These are phyloP conservation scores for Diplodus sargus DNA, from an alignment of 2,797 vertebrate species.

Conservation along the genomic window DNA sequence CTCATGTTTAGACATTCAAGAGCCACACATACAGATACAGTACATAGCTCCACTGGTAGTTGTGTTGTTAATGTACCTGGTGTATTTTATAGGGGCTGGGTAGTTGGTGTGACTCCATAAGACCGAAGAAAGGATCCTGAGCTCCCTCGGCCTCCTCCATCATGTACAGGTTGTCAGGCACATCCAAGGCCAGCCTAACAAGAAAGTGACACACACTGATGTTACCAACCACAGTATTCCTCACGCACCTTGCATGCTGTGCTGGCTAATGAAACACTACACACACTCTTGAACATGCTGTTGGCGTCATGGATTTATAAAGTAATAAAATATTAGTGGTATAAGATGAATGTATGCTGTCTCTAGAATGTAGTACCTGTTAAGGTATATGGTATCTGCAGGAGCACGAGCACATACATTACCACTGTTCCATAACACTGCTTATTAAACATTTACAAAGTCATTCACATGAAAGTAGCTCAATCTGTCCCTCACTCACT, in stretches of 20 bases:
- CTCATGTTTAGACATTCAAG: background rate
- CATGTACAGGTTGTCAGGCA: slow-evolving; percentile 79
- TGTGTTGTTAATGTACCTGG: slow-evolving; percentile 71
- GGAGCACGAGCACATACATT: slow-evolving; percentile 22
- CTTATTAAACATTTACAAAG: slow-evolving; percentile 60
- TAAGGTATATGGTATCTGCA: slow-evolving; percentile 17
- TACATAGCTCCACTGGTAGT: background rate
- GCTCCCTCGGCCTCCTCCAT: slow-evolving; percentile 86
- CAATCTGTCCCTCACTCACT: slow-evolving; percentile 29
- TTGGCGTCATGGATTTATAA: slow-evolving; percentile 3
- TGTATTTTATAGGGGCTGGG: slow-evolving; percentile 83
- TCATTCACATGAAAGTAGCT: slow-evolving; percentile 34
- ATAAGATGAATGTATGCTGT: background rate
- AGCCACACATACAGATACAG: background rate
- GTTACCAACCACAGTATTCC: background rate
- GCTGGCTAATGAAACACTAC: background rate
- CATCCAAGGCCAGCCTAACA: slow-evolving; percentile 75
- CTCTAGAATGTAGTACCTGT: background rate
- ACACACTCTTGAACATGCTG: background rate
- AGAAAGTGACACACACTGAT: background rate
- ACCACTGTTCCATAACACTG: slow-evolving; percentile 31
- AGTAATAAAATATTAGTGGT: background rate
- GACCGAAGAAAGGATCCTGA: slow-evolving; percentile 89
- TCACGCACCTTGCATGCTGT: background rate
- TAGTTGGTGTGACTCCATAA: slow-evolving; percentile 81